These are phyloP conservation scores for Peucedramus taeniatus DNA, from an alignment of 2,113 vertebrate species.

Conservation along the genomic window DNA sequence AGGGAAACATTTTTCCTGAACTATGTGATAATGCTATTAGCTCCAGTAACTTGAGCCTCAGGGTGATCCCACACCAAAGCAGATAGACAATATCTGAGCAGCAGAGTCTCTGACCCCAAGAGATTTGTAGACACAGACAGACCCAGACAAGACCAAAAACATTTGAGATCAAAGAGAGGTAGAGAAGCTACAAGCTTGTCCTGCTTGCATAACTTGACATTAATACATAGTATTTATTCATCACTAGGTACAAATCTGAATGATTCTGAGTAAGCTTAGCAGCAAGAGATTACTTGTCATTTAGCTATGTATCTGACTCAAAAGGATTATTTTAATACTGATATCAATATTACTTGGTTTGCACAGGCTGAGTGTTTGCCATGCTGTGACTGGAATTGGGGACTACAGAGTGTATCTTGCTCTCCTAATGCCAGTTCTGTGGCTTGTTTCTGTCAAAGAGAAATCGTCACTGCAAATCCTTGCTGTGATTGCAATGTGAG, in stretches of 20 bases:
- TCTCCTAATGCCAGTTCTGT: not conserved
- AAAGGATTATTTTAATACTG: constrained; percentile 41
- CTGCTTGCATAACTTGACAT: not conserved
- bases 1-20: not conserved
- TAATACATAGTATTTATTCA: not conserved
- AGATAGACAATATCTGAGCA: not conserved
- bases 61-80: not conserved
- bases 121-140: not conserved
- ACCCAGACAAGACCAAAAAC: not conserved
- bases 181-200: not conserved
- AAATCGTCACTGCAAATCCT: not conserved
- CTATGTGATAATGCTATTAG: not conserved
- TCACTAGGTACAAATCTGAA: not conserved
- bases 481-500: not conserved
- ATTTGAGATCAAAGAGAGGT: not conserved
- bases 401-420: not conserved
- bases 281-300: constrained; percentile 4
- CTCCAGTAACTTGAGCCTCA: not conserved
- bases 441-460: not conserved
- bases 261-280: not conserved
- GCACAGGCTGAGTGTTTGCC: not conserved
- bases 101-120: not conserved
- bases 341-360: not conserved
- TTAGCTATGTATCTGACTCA: not conserved
- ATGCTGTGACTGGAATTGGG: not conserved